These are phyloP conservation scores for Xenentodon cancila DNA, from an alignment of 2,797 vertebrate genomes.

Conservation along the genomic window DNA sequence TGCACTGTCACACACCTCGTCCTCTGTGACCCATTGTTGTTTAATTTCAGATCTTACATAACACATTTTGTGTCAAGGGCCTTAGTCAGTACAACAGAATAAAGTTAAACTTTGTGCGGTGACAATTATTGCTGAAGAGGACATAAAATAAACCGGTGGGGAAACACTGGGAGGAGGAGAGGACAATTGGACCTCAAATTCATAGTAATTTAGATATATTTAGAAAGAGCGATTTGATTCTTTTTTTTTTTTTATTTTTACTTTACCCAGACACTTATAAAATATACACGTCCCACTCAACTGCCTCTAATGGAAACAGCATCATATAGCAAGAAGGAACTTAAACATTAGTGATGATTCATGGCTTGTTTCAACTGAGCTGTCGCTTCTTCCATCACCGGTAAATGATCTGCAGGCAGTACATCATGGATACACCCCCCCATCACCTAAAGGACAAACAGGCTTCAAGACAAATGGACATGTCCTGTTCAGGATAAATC, in stretches of 20 bases:
- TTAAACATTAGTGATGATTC: conserved; percentile 57
- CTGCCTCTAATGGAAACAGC: conserved; percentile 21
- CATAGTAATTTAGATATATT: not conserved
- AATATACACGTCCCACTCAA: conserved; percentile 26
- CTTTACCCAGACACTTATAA: conserved; percentile 10
- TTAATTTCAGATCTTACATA: conserved; percentile 62
- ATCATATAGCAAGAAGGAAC: conserved; percentile 18
- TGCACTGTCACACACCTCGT: conserved; percentile 35
- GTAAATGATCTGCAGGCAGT: conserved; percentile 46
- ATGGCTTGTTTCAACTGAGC: conserved; percentile 50
- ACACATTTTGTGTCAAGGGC: conserved; percentile 26
- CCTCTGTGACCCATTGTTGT: conserved; percentile 49
- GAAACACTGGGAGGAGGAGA: not conserved
- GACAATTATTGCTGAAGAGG: conserved; percentile 17
- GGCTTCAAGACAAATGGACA: conserved; percentile 35
- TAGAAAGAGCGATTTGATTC: not conserved
- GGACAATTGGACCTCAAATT: not conserved
- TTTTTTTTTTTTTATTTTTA: conserved; percentile 7
- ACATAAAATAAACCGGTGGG: conserved; percentile 26
- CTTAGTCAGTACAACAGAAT: conserved; percentile 10
- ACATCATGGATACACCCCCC: conserved; percentile 61
- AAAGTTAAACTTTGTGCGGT: conserved; percentile 26
- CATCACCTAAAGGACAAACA: conserved; percentile 70
- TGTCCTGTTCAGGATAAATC: conserved; percentile 47
- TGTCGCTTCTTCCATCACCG: conserved; percentile 63